A percentile compares a stretch with the other conserved stretches of the same genome.
Evolutionary conservation across 2,888 invertebrate genomes (phyloP).

Genomic region (Sialis lutaria): DNA sequence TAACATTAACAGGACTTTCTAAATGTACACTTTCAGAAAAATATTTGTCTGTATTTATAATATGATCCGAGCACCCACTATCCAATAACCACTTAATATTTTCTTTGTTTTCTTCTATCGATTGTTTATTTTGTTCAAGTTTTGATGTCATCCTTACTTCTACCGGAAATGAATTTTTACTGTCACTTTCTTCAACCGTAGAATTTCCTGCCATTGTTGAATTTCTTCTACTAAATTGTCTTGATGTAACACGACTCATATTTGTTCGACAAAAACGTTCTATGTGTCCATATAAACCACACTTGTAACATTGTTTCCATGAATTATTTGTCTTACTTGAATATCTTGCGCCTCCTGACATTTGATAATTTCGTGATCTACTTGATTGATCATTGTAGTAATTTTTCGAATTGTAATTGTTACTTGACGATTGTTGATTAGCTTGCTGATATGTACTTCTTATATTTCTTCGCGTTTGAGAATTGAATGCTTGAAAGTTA

Average conservation of each 20-base stretch:
- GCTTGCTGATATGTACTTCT: constrained; percentile 10
- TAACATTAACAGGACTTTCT: constrained; percentile 7
- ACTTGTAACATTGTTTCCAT: no score
- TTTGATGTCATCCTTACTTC: no score
- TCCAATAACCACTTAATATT: constrained; percentile 5
- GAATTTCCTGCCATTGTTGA: constrained; percentile 4
- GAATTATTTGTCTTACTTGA: no score
- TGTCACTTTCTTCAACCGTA: constrained; percentile 5
- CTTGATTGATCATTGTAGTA: no score
- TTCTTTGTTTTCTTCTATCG: no score
- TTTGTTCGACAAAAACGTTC: constrained; percentile 2
- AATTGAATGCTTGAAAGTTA: constrained; percentile 5
- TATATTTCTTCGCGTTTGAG: constrained; percentile 4
- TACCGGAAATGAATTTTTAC: no score
- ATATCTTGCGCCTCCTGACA: no score
- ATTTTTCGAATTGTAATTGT: no score
- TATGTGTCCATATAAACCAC: no score
- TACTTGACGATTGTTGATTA: constrained; percentile 9
- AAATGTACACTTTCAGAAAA: constrained; percentile 6
- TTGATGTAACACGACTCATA: constrained; percentile 2
- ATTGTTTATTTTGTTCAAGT: no score
- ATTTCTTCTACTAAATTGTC: constrained; percentile 3
- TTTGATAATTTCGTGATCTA: no score
- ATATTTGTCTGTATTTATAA: constrained; percentile 8
- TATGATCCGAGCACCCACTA: constrained; percentile 9